These are phyloP conservation scores for Halocynthia aurantium DNA, from an alignment of 23 tunicate genomes.

Conservation along the genomic window DNA sequence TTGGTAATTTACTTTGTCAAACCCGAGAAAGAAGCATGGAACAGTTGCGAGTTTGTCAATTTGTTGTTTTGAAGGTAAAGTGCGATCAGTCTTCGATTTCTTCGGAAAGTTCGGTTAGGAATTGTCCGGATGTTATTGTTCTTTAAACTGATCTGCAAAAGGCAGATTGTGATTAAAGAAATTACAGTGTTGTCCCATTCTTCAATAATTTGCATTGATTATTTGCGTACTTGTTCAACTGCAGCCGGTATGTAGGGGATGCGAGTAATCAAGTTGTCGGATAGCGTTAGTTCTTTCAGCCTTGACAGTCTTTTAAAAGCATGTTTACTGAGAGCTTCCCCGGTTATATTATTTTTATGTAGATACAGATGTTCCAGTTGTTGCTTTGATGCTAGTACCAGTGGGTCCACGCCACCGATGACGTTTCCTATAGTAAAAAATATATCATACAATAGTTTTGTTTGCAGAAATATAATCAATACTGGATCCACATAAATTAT, in stretches of 20 bases:
- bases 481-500: too few relatives aligned
- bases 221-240: constrained; percentile 39
- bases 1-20: constrained; percentile 23
- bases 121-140: constrained; percentile 31
- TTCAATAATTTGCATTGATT: not conserved
- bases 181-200: too few relatives aligned
- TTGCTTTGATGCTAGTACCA: constrained; percentile 9
- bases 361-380: constrained; percentile 45
- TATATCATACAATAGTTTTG: not conserved
- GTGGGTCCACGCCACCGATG: constrained; percentile 44
- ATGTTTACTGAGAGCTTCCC: constrained; percentile 7
- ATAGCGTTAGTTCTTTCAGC: constrained; percentile 50
- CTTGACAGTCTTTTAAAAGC: constrained; percentile 10
- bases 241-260: constrained; percentile 38
- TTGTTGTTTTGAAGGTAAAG: constrained; percentile 41
- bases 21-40: constrained; percentile 44
- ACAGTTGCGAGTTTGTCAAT: constrained; percentile 27
- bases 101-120: constrained; percentile 50
- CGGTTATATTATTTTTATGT: constrained; percentile 51
- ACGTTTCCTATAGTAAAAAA: constrained; percentile 29
- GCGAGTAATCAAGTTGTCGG: constrained; percentile 30
- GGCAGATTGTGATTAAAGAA: not conserved
- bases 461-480: too few relatives aligned
- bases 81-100: constrained; percentile 22
- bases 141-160: constrained; percentile 43